A percentile compares a stretch with the other conserved stretches of the same genome.
Conservation (phyloP, 2,888 invertebrate species). For the Scotopteryx bipunctaria region DNA sequence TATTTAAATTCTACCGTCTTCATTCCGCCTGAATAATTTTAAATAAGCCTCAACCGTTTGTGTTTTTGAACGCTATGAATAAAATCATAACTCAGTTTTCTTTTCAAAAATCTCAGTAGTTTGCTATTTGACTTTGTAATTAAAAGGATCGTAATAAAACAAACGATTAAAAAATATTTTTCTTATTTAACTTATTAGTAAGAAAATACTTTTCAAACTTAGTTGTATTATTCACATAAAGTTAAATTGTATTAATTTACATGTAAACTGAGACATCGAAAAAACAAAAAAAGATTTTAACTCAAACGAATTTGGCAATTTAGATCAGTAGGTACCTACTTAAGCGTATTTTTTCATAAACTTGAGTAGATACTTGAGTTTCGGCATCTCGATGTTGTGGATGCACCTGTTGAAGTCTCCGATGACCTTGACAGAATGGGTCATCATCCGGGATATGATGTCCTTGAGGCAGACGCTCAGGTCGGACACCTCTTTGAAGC, state of each 20-base stretch:
- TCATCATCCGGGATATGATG: conserved; percentile 79
- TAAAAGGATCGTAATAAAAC: background rate
- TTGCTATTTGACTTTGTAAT: too few species aligned
- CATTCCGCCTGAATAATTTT: conserved; percentile 33
- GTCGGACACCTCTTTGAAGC: conserved; percentile 78
- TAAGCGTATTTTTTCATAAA: conserved; percentile 80
- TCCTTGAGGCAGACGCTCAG: conserved; percentile 76
- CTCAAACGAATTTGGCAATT: too few species aligned
- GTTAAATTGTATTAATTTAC: conserved; percentile 6
- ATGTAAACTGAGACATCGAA: too few species aligned
- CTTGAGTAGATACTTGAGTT: conserved; percentile 74
- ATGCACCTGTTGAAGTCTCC: conserved; percentile 79
- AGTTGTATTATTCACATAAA: conserved; percentile 29
- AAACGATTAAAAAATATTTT: background rate
- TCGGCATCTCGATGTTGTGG: conserved; percentile 79
- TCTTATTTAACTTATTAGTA: background rate
- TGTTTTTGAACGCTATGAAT: conserved; percentile 1
- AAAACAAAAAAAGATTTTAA: too few species aligned
- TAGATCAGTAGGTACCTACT: background rate
- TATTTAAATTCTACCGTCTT: conserved; percentile 49
- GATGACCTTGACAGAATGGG: conserved; percentile 77
- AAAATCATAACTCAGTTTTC: background rate
- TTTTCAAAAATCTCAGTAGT: background rate
- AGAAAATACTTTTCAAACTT: conserved; percentile 2
- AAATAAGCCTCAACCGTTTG: background rate